Percentiles rank a stretch among this genome's conserved stretches.
These are phyloP conservation scores for Chiloscyllium plagiosum DNA, from an alignment of 2,113 vertebrate genomes.

Conservation along the genomic window DNA sequence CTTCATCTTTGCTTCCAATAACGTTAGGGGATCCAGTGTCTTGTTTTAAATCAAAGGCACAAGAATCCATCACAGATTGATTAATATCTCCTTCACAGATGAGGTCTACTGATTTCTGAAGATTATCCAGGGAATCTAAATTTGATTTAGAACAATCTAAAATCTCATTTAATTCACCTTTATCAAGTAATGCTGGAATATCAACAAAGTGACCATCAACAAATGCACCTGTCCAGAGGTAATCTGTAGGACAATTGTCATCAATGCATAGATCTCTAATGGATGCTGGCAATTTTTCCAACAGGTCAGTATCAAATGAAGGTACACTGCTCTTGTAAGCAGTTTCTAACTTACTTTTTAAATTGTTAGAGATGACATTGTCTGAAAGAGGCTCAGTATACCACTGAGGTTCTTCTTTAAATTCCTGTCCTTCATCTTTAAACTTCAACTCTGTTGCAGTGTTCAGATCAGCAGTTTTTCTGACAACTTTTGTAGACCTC, in stretches of 20 bases:
- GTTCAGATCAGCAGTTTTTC: constrained; percentile 22
- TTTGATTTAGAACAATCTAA: constrained; percentile 33
- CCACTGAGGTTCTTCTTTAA: constrained; percentile 34
- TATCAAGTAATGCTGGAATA: constrained; percentile 32
- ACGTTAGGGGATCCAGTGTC: neutral
- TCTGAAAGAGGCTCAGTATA: constrained; percentile 31
- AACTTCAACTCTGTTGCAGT: neutral
- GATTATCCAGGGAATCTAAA: constrained; percentile 11
- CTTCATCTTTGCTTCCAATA: constrained; percentile 29
- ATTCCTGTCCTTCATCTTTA: constrained; percentile 27
- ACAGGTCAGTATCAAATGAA: constrained; percentile 33
- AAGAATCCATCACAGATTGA: neutral
- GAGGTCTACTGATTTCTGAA: constrained; percentile 28
- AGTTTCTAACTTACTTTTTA: constrained; percentile 35
- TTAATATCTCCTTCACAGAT: constrained; percentile 30
- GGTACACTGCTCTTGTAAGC: constrained; percentile 30
- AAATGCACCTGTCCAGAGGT: constrained; percentile 36
- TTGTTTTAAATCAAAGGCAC: constrained; percentile 20
- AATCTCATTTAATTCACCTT: constrained; percentile 26
- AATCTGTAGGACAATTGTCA: neutral
- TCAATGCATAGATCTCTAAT: constrained; percentile 32
- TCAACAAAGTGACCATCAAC: constrained; percentile 35
- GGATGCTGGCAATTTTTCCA: constrained; percentile 33
- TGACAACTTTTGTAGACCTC: constrained; percentile 18
- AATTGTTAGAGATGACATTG: constrained; percentile 19